phyloP scores from a whole-genome alignment of 1,140 invertebrate species.

The Drosophila ohnishii region DNA sequence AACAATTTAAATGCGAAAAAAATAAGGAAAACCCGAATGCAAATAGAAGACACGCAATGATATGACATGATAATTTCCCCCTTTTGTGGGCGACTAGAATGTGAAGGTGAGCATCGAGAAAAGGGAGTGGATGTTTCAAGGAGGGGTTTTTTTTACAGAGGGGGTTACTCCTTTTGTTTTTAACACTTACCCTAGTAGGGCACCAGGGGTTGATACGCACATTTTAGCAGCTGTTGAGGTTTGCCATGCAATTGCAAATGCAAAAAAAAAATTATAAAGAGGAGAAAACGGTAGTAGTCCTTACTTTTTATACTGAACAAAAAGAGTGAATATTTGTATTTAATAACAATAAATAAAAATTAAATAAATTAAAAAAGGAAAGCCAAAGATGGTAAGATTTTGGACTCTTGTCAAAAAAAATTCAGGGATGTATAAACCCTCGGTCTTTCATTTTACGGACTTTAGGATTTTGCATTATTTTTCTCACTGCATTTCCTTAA shows the following conservation, averaged over 20 bases:
- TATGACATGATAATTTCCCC: slow-evolving; percentile 68
- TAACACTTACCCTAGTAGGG: slow-evolving; percentile 65
- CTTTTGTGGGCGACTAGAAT: slow-evolving; percentile 38
- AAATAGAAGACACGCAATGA: slow-evolving; percentile 69
- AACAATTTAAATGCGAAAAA: slow-evolving; percentile 54
- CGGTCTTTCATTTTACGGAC: too few relatives aligned
- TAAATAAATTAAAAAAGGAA: neutral
- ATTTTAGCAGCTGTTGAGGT: slow-evolving; percentile 77
- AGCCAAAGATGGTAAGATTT: too few relatives aligned
- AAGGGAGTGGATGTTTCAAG: neutral
- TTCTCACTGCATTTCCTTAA: slow-evolving; percentile 3
- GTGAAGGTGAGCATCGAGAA: slow-evolving; percentile 30
- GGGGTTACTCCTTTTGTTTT: slow-evolving; percentile 72
- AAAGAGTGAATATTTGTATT: neutral
- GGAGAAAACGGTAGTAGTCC: slow-evolving; percentile 23
- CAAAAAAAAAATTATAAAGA: slow-evolving; percentile 37
- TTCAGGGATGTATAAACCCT: too few relatives aligned
- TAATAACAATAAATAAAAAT: neutral
- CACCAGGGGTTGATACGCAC: slow-evolving; percentile 61
- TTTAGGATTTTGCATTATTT: neutral
- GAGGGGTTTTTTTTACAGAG: neutral
- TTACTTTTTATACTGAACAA: slow-evolving; percentile 13
- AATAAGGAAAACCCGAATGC: slow-evolving; percentile 55
- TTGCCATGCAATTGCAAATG: slow-evolving; percentile 50
- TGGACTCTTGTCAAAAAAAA: too few relatives aligned